Evolutionary conservation across 2,888 invertebrate species (phyloP), one percentile per base, ranked within the genome.

Genomic region (Thelaira solivaga): DNA sequence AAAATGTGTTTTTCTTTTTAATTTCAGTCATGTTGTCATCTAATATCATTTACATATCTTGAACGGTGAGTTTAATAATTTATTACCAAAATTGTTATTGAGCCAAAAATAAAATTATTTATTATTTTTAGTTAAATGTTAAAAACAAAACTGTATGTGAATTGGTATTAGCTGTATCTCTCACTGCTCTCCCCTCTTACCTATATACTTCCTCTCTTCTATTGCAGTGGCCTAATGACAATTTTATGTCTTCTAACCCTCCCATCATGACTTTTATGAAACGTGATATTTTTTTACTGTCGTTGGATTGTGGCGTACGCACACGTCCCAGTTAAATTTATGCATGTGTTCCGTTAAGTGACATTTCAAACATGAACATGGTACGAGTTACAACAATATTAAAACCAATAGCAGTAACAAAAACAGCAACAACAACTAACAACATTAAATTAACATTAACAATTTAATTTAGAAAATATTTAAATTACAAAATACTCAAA

Each of bases 311-410:
- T 8, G 18, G 8, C 11, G 11, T 43, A 62, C 24, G 16, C 41
- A 65, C 24, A 49, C 51, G 45, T 4, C 4, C 4, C 51, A 24
- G 29, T 39, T 34, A 49, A 55, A 69, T 71, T 71, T 76, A 57
- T 76, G 57, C 69, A 69, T 69, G 41, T 69, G 69, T 69, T 76
- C 26, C 57, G 49, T 43, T 45, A 76, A 76, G 64, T 71, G 76
- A 76, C 76, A 71, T 64, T 76, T 76, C 51, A n/a, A 69, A 71
- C 71, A 76, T 71, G 64, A 76, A 76, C 69, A 76, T 71, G 64
- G 26, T 51, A 51, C 59, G 41, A 57, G 29, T 41, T 36, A 20
- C 18, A 64, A 39, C 31, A 45, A 29, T 29, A 11, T 8, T 26
- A 26, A 51, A 51, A 18, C 39, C n/a, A 26, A 29, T 13, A 49